Evolutionary conservation across 2,797 vertebrate species (phyloP).

Genomic region (Enteromius unitaeniatus): DNA sequence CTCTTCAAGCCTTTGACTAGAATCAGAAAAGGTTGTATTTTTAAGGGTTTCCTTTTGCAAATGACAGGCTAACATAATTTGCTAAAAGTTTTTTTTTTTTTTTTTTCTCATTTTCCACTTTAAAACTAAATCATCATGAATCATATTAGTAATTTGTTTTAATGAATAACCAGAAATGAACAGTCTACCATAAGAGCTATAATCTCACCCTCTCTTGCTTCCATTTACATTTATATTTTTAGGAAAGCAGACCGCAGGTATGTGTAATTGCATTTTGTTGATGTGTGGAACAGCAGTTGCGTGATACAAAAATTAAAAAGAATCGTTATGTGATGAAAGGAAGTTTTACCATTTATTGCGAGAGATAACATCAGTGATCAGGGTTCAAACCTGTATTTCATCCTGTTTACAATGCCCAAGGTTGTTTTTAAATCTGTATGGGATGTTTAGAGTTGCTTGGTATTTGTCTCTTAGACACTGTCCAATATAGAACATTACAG

Average conservation of each 20-base stretch:
- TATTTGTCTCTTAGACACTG: constrained; percentile 2
- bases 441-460: constrained; percentile 39
- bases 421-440: constrained; percentile 18
- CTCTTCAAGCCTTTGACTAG: background rate
- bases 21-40: background rate
- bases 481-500: constrained; percentile 52
- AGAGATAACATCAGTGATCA: constrained; percentile 24
- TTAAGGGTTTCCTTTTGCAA: constrained; percentile 1
- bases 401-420: background rate
- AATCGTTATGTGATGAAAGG: background rate
- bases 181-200: background rate
- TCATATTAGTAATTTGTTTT: background rate
- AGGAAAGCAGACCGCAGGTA: background rate
- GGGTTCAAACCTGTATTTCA: background rate
- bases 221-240: background rate
- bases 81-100: background rate
- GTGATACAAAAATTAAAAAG: background rate
- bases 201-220: constrained; percentile 1
- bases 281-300: background rate
- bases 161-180: background rate
- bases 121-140: background rate
- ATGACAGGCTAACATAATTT: background rate
- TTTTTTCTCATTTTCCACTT: background rate
- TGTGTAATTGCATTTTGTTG: constrained; percentile 18
- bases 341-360: background rate